Evolutionary conservation across 2,888 invertebrate genomes (phyloP), one percentile per base, ranked within the genome.

Genomic region (Crossocerus cetratus): DNA sequence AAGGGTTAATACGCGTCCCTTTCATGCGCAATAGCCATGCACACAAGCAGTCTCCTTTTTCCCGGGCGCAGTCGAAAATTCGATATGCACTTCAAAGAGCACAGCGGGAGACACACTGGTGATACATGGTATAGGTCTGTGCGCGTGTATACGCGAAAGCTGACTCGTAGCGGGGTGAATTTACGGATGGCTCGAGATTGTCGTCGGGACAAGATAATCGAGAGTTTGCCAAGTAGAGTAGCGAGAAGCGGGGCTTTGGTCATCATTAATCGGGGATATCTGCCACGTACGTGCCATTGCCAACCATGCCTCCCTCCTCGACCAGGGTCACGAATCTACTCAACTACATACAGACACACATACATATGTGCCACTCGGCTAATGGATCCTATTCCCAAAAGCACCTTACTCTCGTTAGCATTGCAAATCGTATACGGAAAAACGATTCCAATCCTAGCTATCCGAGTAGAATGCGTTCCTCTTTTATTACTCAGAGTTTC

Each of bases 391-490:
- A 49, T 49, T 49, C 49, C 3, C 49, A n/a, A 16, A n/a, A 49
- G 32, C 32, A 32, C 5, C 1, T 74, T 74, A 66, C 74, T 74
- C 65, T 66, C 69, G 57, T 53, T 22, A 42, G 20, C 43, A 2
- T 58, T 42, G 66, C 53, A 69, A 74, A 63, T 69, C 66, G 66
- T 63, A 59, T 69, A 55, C 63, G 63, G 69, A 63, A 69, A 65
- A 57, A 69, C 71, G 59, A 8, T 43, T 42, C 64, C 20, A 32
- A 57, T 56, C 70, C 69, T 62, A 55, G 64, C 59, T 61, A 59
- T 58, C 44, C 57, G 61, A 77, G 77, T 72, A 80, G 81, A 72
- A 77, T 49, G 63, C 44, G 20, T 56, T 59, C 43, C 63, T 44
- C 14, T 32, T 1, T 8, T 3, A 32, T 32, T 32, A 32, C 2